Evolutionary conservation across 2,113 vertebrate genomes (phyloP), one percentile per base, ranked within the genome.

Genomic region (Scomber scombrus): DNA sequence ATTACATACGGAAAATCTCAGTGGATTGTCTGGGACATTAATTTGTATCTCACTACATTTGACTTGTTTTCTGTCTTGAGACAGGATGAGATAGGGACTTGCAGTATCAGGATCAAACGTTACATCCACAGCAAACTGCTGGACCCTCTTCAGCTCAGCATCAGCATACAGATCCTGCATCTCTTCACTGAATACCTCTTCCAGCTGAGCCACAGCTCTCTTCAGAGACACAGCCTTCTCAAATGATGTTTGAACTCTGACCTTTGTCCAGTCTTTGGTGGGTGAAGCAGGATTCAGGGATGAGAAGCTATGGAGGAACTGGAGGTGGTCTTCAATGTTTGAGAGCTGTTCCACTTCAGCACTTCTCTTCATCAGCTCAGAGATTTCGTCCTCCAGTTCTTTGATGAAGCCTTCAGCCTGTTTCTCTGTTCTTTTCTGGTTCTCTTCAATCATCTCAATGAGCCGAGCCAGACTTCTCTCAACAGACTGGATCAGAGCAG

Each of bases 131-230:
- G 13, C 16, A 15, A 11, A 54, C 11, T 29, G 21, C 31, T 61
- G 65, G 5, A 61, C 5, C 5, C 50, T 68, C 47, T 26, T 61
- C 75, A 68, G 49, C 23, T 78, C 4, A 4, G 1, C 4, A 7
- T 65, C 16, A 31, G 34, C n/a, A 34, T 49, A 23, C 40, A 75
- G 12, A 4, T 47, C 56, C 21, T n/a, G 4, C 31, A 52, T 29
- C 29, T 51, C 14, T n/a, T 45, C 26, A 18, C 47, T 46, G 34
- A 73, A 31, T 5, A 45, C 31, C 29, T 58, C 13, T 46, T 50
- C 21, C 69, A 66, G 69, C 70, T 60, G 69, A 67, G 31, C 43
- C 52, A 72, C 43, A 29, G 77, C 52, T 66, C 26, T 29, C 29
- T 15, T 72, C 21, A 26, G 23, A 26, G 23, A 26, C 23, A 71